These are phyloP conservation scores for Chironex yamaguchii DNA, from an alignment of 30 jellyfish, hydroid and myxozoan species.

Conservation along the genomic window DNA sequence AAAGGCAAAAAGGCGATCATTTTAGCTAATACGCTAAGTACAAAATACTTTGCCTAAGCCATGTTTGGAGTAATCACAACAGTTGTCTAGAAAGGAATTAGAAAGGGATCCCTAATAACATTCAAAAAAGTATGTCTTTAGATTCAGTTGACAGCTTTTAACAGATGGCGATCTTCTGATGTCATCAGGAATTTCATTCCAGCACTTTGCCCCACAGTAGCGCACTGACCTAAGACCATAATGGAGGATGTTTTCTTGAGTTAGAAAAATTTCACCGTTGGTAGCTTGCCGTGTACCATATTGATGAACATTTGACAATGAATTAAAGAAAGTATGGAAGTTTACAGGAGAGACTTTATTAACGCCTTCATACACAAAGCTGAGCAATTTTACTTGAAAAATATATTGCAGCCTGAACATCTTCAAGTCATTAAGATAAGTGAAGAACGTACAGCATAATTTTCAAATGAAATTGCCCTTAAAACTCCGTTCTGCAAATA, in stretches of 20 bases:
- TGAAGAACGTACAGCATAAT: too few relatives aligned
- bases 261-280: slow-evolving; percentile 41
- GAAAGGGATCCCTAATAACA: too few relatives aligned
- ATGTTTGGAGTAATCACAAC: too few relatives aligned
- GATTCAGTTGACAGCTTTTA: neutral
- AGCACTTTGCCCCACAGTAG: slow-evolving; percentile 43
- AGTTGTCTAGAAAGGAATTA: too few relatives aligned
- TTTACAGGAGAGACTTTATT: slow-evolving; percentile 3
- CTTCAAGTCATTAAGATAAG: slow-evolving; percentile 28
- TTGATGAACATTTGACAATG: slow-evolving; percentile 49
- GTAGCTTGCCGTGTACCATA: slow-evolving; percentile 54
- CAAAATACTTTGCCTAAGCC: too few relatives aligned
- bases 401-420: slow-evolving; percentile 2
- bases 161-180: slow-evolving; percentile 42
- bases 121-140: slow-evolving; percentile 20
- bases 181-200: slow-evolving; percentile 30
- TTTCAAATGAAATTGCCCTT: too few relatives aligned
- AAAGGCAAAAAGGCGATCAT: too few relatives aligned
- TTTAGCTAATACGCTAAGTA: too few relatives aligned
- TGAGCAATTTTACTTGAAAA: neutral
- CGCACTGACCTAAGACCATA: slow-evolving; percentile 25
- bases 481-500: too few relatives aligned
- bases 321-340: slow-evolving; percentile 29
- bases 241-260: slow-evolving; percentile 15
- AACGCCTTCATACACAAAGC: slow-evolving; percentile 38